Conservation (phyloP, 2,113 vertebrate species). For the Callochromis pleurospilus region DNA sequence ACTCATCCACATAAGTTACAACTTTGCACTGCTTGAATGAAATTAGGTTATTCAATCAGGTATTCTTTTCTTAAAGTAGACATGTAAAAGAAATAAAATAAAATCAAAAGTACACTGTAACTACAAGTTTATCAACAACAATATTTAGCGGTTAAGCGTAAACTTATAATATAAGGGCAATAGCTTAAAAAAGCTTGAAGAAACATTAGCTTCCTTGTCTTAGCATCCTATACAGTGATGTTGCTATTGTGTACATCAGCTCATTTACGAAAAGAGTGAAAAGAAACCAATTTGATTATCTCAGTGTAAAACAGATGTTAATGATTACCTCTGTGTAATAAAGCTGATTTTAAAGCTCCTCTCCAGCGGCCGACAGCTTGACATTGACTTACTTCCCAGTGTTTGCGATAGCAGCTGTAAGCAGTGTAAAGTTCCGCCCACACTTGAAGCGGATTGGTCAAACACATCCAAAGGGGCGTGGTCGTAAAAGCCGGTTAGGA, state of each 20-base stretch:
- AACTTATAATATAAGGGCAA: not conserved
- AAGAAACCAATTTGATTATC: not conserved
- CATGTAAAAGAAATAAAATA: accelerated
- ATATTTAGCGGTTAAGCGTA: not conserved
- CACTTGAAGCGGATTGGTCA: not conserved
- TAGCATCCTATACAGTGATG: not conserved
- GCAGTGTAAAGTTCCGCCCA: not conserved
- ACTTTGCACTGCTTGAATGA: not conserved
- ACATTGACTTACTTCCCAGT: slow-evolving; percentile 24
- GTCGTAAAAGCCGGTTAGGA: not conserved
- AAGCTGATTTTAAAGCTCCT: not conserved
- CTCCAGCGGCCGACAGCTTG: not conserved
- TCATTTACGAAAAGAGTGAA: not conserved
- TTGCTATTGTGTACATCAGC: not conserved
- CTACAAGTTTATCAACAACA: not conserved
- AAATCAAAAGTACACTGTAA: not conserved
- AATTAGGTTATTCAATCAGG: not conserved
- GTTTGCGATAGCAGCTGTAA: not conserved
- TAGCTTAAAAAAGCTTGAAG: not conserved
- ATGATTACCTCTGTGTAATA: slow-evolving; percentile 11
- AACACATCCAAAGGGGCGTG: not conserved
- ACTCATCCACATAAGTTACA: not conserved
- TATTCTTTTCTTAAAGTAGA: not conserved
- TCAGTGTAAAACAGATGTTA: not conserved
- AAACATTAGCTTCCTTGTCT: slow-evolving; percentile 2